Conservation (phyloP, 2,888 invertebrate species). For the Boloria euphrosyne region DNA sequence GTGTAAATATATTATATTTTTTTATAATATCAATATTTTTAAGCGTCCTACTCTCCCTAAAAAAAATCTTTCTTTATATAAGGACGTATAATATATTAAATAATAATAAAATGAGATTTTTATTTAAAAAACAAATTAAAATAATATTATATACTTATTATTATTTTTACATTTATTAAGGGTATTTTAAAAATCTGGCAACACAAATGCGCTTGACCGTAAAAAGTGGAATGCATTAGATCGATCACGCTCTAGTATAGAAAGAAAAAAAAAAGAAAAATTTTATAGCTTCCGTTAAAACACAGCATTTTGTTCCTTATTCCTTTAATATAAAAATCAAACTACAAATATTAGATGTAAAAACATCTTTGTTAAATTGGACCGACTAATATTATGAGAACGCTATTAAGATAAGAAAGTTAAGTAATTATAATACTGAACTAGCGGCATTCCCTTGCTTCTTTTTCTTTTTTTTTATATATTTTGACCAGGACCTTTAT, state of each 20-base stretch:
- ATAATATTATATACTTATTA: neutral
- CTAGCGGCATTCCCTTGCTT: too few relatives aligned
- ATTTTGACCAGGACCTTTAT: too few relatives aligned
- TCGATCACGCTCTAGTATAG: slow-evolving; percentile 44
- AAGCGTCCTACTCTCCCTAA: too few relatives aligned
- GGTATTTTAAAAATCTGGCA: slow-evolving; percentile 44
- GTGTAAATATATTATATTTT: too few relatives aligned
- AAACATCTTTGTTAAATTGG: neutral
- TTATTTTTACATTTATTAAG: neutral
- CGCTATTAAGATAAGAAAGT: slow-evolving; percentile 17
- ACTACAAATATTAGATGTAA: neutral
- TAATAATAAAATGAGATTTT: neutral
- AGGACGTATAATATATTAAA: too few relatives aligned
- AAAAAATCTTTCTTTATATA: too few relatives aligned
- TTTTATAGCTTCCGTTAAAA: slow-evolving; percentile 21
- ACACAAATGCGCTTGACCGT: slow-evolving; percentile 74
- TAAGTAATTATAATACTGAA: neutral
- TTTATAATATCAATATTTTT: too few relatives aligned
- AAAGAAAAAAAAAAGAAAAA: slow-evolving; percentile 26
- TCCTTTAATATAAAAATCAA: neutral
- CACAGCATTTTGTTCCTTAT: slow-evolving; percentile 48
- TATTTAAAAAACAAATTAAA: neutral
- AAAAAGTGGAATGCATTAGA: slow-evolving; percentile 71
- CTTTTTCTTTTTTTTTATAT: too few relatives aligned
- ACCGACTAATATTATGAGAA: slow-evolving; percentile 8